Base-by-base conservation (phyloP, 2,888 invertebrate species). In the Gymnosoma rotundatum region DNA sequence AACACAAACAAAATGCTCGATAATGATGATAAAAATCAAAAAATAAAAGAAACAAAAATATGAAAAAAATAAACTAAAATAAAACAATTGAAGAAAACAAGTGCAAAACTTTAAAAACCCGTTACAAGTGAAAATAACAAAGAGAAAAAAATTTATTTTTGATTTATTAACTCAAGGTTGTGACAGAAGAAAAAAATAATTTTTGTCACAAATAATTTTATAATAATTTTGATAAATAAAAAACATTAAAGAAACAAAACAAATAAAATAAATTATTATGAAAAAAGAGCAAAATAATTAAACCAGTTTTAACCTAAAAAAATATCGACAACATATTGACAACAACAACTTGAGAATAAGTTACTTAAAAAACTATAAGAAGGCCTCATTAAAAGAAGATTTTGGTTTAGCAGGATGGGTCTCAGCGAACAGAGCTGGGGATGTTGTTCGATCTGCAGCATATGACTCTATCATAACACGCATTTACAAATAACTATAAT, bases 111-210 rank as follows among this genome's bases (percentile, higher is more conserved):
- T 84, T 67, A 60, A 58, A 61, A 85, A 81, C 42, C 67, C 83
- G 64, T 72, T 83, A 61, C 63, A 48, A 66, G 78, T 58, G 63
- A 36, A 64, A 54, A 50, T 38, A 25, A 78, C 38, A 66, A 16
- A 0, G 42, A 21, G 12, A 42, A 63, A n/a, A 45, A 52, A 7
- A 75, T 58, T 75, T 78, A 60, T 78, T 74, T 67, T 56, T 84
- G 84, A 84, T 84, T 84, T 84, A 84, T 81, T 63, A 78, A 76
- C 72, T 80, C 72, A 80, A 81, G 80, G 83, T 81, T 84, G 69
- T 79, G 75, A 61, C 69, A 78, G 69, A 58, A 4, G 7, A 42
- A 38, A 67, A 67, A 52, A 9, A 18, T 0, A 7, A 20, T 42
- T 67, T 58, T 70, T 64, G 45, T 45, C 14, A 36, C 52, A 50